Base-by-base conservation (phyloP, 1,140 invertebrate species). In the Hypothenemus hampei region DNA sequence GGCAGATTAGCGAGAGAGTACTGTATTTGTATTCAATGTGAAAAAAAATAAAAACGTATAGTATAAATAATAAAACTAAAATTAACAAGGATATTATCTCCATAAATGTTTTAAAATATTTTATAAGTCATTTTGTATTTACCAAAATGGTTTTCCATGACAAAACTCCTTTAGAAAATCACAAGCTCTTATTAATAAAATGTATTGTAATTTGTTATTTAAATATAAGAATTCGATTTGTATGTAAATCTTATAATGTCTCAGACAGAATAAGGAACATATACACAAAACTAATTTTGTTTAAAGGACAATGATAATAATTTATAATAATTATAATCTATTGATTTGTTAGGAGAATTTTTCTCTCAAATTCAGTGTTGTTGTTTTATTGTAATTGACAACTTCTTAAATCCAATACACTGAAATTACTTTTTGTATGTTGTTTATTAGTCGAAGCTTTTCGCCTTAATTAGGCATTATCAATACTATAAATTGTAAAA, bases 31-130 rank as follows among this genome's bases (percentile, higher is more conserved):
- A 11, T 18, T 10, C 18, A 33, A 47, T 16, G 10, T 5, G 44
- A 47, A 47, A 44, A 11, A 24, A 13, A 46, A 8, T n/a, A 15
- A 33, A 41, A 13, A 15, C n/a, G 23, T 35, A 35, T n/a, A n/a
- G 26, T 29, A n/a, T n/a, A n/a, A n/a, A n/a, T n/a, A n/a, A 13
- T 4, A 26, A 33, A 13, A 16, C 7, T 11, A n/a, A 35, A 45
- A 45, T 54, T 19, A 13, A 23, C 15, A 46, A 35, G 22, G 5
- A 35, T 7, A 22, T 35, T 35, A 46, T 46, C 11, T 18, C 11
- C 16, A 18, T 24, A 15, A 15, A 54, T 35, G 19, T 46, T 1
- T 19, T 54, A 18, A 15, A 45, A 33, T 46, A 36, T 23, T 52
- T 44, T 43, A 11, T 22, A 16, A 6, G 13, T 22, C 18, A 24